Evolutionary conservation across 1,140 invertebrate genomes (phyloP).

Genomic region (Dreissena rostriformis): DNA sequence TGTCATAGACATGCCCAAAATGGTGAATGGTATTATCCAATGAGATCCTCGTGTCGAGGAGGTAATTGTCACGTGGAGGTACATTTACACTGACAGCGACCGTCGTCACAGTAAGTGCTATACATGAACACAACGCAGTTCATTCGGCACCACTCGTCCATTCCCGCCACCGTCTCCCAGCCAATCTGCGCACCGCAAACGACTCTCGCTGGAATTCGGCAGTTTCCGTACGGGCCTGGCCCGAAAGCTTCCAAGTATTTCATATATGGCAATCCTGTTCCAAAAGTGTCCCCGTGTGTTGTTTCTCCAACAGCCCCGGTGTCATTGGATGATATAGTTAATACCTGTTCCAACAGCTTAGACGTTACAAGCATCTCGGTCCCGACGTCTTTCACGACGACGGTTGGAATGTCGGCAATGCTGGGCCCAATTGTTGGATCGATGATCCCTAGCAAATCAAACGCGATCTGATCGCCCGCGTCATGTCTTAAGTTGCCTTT

Average conservation of each 20-base stretch:
- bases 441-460: too few relatives aligned
- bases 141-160: constrained; percentile 35
- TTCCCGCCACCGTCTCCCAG: constrained; percentile 39
- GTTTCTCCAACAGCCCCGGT: neutral
- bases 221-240: constrained; percentile 46
- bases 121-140: constrained; percentile 54
- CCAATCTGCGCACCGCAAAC: constrained; percentile 37
- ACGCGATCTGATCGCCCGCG: too few relatives aligned
- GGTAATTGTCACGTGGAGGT: neutral
- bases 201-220: constrained; percentile 30
- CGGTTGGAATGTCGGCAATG: too few relatives aligned
- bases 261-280: neutral
- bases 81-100: constrained; percentile 42
- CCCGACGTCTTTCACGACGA: too few relatives aligned
- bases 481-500: too few relatives aligned
- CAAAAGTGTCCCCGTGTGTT: neutral
- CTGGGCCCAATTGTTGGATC: too few relatives aligned
- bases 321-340: neutral
- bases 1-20: too few relatives aligned
- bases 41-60: too few relatives aligned
- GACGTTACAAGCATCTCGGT: too few relatives aligned
- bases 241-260: constrained; percentile 40
- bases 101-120: constrained; percentile 48
- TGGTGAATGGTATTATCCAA: too few relatives aligned
- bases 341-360: neutral